Conservation (phyloP, 2,113 vertebrate species). For the Gymnobelideus leadbeateri region DNA sequence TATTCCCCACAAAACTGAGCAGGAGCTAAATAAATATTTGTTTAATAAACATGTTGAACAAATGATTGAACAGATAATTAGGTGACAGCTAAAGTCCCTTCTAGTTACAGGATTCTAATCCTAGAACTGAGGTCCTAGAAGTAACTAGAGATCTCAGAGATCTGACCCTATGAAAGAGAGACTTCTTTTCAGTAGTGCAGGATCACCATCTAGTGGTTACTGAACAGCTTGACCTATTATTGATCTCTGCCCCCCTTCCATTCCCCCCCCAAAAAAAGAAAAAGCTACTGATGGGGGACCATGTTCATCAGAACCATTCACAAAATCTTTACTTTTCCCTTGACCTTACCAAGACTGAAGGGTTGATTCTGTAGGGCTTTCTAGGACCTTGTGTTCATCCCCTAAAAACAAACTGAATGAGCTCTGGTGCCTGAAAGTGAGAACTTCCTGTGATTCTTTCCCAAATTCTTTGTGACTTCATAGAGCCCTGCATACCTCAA, state of each 20-base stretch:
- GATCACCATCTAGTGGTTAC: conserved; percentile 65
- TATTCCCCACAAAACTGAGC: background rate
- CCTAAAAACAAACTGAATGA: conserved; percentile 20
- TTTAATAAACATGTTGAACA: conserved; percentile 27
- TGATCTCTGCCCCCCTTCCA: too few species aligned
- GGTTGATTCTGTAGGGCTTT: background rate
- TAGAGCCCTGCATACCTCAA: background rate
- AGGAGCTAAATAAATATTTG: background rate
- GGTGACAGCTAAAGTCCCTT: background rate
- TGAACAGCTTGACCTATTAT: background rate
- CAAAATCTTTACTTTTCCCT: conserved; percentile 14
- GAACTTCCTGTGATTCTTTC: conserved; percentile 47
- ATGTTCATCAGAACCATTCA: conserved; percentile 14
- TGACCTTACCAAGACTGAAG: conserved; percentile 31
- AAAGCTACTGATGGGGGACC: conserved; percentile 6
- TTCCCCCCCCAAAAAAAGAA: background rate
- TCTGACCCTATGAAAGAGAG: background rate
- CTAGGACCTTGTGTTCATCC: background rate
- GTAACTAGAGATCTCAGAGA: background rate
- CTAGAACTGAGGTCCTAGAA: background rate
- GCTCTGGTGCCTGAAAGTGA: conserved; percentile 13
- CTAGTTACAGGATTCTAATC: background rate
- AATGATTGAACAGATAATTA: conserved; percentile 22
- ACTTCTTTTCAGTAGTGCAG: conserved; percentile 36
- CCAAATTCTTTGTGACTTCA: conserved; percentile 31